Base-by-base conservation (phyloP, 2,113 vertebrate genomes). In the Mustelus asterias region DNA sequence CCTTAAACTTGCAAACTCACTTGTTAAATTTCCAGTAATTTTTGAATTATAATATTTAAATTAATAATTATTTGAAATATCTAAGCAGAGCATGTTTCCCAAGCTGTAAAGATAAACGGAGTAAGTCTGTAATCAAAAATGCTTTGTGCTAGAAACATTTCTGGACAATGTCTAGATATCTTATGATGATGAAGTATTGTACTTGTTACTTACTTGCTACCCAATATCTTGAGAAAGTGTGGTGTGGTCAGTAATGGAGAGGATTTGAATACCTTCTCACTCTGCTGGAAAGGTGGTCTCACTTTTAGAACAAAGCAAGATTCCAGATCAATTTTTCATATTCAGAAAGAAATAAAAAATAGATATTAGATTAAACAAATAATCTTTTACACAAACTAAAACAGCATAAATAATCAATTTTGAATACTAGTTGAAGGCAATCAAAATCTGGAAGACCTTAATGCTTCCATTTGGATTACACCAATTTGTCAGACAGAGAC, bases 191-290 rank as follows among this genome's bases (percentile, higher is more conserved):
- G 89, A 65, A 93, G 58, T n/a, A 37, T 37, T 63, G 14, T 16
- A 33, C 1, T 26, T 10, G 26, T 48, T 95, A 70, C 94, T 95
- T 95, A 95, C 94, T 72, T 70, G 44, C 67, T 76, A 44, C 11
- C 26, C 37, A 72, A 26, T 95, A 48, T 72, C 69, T 95, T 95
- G 67, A 67, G 90, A 70, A 29, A 0, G 0, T 0, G 37, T 0
- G 96, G 96, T 0, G 80, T 13, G 24, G 96, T 78, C 85, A 96
- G 96, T 95, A 96, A 37, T 3, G 95, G 88, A 22, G 65, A 95
- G 0, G 48, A 33, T 2, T 48, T 96, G 41, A 10, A 8, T 20
- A 83, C 96, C 20, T 95, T 29, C 14, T 48, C 69, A 95, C 22
- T 72, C 18, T 24, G 41, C 44, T 95, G 94, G 94, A 95, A 76